A percentile compares a stretch with the other conserved stretches of the same genome.
Conservation (phyloP, 2,888 invertebrate species). For the Pasiphila rectangulata region DNA sequence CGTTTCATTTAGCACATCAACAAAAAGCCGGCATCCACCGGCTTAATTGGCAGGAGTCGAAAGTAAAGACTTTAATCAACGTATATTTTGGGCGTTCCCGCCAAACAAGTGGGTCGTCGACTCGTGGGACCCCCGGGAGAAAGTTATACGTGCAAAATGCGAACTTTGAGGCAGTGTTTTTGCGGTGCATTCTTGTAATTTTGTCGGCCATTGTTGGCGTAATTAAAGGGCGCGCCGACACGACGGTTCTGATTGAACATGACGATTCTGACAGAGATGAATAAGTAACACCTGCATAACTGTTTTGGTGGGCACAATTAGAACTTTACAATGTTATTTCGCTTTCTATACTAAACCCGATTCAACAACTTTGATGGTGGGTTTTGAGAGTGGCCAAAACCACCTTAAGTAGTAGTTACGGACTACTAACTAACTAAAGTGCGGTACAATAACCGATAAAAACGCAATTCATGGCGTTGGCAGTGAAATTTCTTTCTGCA, state of each 20-base stretch:
- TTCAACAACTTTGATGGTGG: too few relatives aligned
- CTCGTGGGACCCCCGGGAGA: constrained; percentile 74
- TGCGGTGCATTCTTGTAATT: constrained; percentile 56
- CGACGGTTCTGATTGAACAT: not conserved
- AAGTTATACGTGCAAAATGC: constrained; percentile 56
- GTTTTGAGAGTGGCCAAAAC: too few relatives aligned
- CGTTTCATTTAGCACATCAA: constrained; percentile 41
- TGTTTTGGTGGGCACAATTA: too few relatives aligned
- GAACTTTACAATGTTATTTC: too few relatives aligned
- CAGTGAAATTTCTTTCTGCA: too few relatives aligned
- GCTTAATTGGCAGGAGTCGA: constrained; percentile 65
- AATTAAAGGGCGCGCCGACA: constrained; percentile 54
- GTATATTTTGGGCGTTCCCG: constrained; percentile 73
- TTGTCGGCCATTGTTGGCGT: constrained; percentile 45
- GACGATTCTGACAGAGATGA: too few relatives aligned
- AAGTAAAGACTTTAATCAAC: constrained; percentile 74
- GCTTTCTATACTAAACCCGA: too few relatives aligned
- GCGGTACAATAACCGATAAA: too few relatives aligned
- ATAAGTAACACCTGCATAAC: too few relatives aligned
- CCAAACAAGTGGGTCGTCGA: constrained; percentile 62
- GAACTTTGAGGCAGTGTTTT: constrained; percentile 60
- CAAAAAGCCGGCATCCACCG: constrained; percentile 38
- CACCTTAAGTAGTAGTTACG: too few relatives aligned
- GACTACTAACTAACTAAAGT: too few relatives aligned
- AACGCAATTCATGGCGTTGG: too few relatives aligned